Evolutionary conservation across 1,140 invertebrate genomes (phyloP).

Genomic region (Hycleus cichorii): DNA sequence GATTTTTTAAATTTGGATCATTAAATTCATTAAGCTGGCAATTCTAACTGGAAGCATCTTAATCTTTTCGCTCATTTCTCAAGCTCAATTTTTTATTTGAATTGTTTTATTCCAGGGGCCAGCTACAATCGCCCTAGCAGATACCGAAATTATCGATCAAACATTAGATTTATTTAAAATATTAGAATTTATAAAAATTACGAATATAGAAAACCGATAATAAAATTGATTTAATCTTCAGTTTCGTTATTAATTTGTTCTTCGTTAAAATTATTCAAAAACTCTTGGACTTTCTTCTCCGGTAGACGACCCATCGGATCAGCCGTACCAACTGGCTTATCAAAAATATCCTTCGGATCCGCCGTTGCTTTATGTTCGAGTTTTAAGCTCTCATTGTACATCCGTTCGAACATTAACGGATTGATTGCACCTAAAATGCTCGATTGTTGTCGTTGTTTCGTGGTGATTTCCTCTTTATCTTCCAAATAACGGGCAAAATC

Average conservation of each 20-base stretch:
- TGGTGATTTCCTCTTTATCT: conserved; percentile 1
- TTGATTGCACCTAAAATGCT: conserved; percentile 17
- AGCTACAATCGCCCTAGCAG: neutral
- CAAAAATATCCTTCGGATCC: too few relatives aligned
- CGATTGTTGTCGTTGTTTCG: conserved; percentile 6
- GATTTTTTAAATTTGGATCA: too few relatives aligned
- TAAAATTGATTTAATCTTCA: neutral
- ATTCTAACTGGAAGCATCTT: too few relatives aligned
- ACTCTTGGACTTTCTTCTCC: too few relatives aligned
- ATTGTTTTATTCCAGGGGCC: conserved; percentile 5
- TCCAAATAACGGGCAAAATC: neutral
- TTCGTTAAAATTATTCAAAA: too few relatives aligned
- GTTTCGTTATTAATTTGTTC: neutral
- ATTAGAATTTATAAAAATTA: neutral
- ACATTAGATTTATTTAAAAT: conserved; percentile 6
- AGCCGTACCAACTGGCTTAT: too few relatives aligned
- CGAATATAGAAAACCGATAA: neutral
- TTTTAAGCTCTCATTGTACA: neutral
- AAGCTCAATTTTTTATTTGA: too few relatives aligned
- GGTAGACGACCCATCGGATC: too few relatives aligned
- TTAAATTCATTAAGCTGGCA: too few relatives aligned
- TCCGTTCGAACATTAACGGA: conserved; percentile 18
- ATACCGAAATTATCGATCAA: conserved; percentile 5
- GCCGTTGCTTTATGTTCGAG: too few relatives aligned
- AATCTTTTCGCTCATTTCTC: too few relatives aligned